Conservation (phyloP, 2,113 vertebrate genomes). For the Spilogale gracilis region DNA sequence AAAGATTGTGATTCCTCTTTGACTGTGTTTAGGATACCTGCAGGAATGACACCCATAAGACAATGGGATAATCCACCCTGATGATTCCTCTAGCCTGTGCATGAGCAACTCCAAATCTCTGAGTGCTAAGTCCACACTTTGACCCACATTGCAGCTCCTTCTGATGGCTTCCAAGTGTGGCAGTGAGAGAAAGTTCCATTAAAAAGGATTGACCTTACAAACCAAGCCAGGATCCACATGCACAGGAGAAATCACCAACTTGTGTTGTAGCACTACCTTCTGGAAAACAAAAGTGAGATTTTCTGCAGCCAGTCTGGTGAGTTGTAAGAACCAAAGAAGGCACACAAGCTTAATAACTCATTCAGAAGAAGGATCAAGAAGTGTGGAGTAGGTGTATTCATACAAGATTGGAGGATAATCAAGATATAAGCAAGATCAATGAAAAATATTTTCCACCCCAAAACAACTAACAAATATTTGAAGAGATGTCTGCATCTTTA, state of each 20-base stretch:
- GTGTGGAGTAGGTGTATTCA: neutral
- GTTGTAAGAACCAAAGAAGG: neutral
- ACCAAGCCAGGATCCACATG: neutral
- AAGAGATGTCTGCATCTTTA: neutral
- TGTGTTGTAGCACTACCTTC: neutral
- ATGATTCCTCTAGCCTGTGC: neutral
- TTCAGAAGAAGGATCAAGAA: neutral
- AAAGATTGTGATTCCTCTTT: neutral
- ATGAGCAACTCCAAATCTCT: neutral
- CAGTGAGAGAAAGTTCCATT: neutral
- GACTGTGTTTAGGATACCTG: neutral
- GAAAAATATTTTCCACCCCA: neutral
- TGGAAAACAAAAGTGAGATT: neutral
- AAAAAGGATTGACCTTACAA: neutral
- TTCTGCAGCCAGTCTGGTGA: neutral
- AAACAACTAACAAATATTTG: neutral
- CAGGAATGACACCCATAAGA: neutral
- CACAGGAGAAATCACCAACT: neutral
- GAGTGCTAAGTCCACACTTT: neutral
- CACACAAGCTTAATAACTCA: neutral
- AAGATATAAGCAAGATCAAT: neutral
- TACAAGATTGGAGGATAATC: neutral
- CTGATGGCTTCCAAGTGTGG: neutral
- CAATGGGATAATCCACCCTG: neutral
- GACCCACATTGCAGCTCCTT: neutral